phyloP scores from a whole-genome alignment of 2,888 invertebrate genomes.

The Ectropis crepuscularia region DNA sequence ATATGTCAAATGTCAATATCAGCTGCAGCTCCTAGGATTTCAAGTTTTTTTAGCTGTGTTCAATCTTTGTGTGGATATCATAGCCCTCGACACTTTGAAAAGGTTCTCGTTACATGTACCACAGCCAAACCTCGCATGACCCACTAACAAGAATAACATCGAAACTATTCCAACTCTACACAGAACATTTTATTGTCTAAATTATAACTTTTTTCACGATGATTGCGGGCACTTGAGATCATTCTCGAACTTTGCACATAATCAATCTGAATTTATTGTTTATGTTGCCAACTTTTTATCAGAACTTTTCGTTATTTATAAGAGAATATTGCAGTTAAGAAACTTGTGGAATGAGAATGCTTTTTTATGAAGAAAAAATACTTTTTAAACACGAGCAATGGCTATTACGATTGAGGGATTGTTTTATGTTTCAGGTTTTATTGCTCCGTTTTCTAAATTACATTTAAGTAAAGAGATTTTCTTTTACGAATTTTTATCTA shows the following conservation, averaged over 20 bases:
- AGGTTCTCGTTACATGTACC: conserved; percentile 37
- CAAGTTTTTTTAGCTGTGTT: no score
- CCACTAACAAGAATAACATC: conserved; percentile 53
- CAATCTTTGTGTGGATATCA: no score
- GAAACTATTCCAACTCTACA: conserved; percentile 49
- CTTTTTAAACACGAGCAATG: conserved; percentile 17
- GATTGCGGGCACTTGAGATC: conserved; percentile 35
- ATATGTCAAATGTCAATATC: no score
- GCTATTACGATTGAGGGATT: conserved; percentile 11
- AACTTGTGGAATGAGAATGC: conserved; percentile 17
- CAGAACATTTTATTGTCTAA: conserved; percentile 38
- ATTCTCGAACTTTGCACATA: conserved; percentile 37
- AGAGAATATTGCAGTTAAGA: conserved; percentile 11
- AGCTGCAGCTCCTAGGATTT: no score
- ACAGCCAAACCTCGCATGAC: conserved; percentile 46
- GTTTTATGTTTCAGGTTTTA: conserved; percentile 6
- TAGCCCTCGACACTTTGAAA: no score
- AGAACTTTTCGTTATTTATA: conserved; percentile 20
- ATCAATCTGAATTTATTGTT: conserved; percentile 39
- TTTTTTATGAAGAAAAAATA: conserved; percentile 17
- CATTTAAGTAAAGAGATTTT: background rate
- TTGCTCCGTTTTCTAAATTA: background rate
- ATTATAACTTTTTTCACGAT: conserved; percentile 39
- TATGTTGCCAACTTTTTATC: conserved; percentile 16
- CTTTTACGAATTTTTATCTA: background rate